Base-by-base conservation (phyloP, 2,888 invertebrate species). In the Octonoba sinensis region DNA sequence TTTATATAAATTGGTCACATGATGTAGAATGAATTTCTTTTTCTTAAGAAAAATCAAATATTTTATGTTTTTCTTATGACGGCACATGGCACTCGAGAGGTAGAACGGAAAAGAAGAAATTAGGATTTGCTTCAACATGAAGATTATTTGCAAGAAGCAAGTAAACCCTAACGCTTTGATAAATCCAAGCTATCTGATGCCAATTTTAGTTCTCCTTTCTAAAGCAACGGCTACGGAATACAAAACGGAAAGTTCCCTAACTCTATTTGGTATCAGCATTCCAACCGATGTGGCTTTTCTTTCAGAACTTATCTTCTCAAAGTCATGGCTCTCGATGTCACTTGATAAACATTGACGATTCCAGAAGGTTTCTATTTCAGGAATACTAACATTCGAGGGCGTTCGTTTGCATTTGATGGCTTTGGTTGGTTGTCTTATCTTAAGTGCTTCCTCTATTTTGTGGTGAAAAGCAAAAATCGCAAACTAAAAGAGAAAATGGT, bases 321-420 rank as follows among this genome's bases (percentile, higher is more conserved):
- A 70, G 69, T 64, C 69, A 70, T 77, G 69, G 69, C 70, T 77
- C 76, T 77, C 51, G 36, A 18, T 51, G 72, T 64, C 64, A 60
- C 62, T 77, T 77, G 76, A 77, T 77, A 77, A 64, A 77, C 76
- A 77, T 70, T 62, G 69, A 77, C 60, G 76, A 77, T 77, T 70
- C 62, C 56, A 56, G 36, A 36, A 12, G 60, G 76, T 77, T 70
- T 69, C 76, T 77, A 77, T 77, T 77, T 77, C 69, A 18, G 27
- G 62, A n/a, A 36, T 46, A 18, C 69, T 64, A 6, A 51, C 54
- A 46, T 56, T 24, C n/a, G 27, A 13, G 16, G 47, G 76, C 76
- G 51, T 77, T 54, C 69, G 76, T 51, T 69, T 77, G 64, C 73
- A 77, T 44, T 77, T 69, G 69, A 56, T 67, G 75, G 51, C 49